Evolutionary conservation across 2,888 invertebrate species (phyloP).

Genomic region (Agriopis marginaria): DNA sequence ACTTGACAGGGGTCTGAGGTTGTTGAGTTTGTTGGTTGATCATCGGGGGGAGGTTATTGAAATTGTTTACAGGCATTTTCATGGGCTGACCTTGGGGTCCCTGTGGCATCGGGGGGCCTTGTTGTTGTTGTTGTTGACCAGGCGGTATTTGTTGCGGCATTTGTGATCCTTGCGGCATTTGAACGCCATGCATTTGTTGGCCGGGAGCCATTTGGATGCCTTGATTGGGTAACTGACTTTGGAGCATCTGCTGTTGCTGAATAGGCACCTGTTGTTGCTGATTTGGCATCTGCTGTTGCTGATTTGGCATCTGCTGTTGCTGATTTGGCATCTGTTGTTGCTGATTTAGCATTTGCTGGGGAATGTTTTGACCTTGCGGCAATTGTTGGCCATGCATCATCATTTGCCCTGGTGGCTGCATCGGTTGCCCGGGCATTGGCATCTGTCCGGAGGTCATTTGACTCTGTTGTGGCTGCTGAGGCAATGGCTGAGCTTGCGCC

Average conservation of each 20-base stretch:
- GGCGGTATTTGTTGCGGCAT: constrained; percentile 42
- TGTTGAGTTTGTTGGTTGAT: constrained; percentile 52
- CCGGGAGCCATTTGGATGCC: constrained; percentile 29
- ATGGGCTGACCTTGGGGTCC: constrained; percentile 51
- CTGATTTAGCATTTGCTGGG: constrained; percentile 52
- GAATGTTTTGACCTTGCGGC: constrained; percentile 56
- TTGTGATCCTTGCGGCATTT: constrained; percentile 41
- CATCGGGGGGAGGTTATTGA: constrained; percentile 34
- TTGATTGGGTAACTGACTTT: constrained; percentile 47
- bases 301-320: constrained; percentile 59
- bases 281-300: constrained; percentile 52
- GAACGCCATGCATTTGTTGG: constrained; percentile 47
- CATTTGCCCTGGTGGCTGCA: constrained; percentile 47
- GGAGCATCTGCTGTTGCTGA: constrained; percentile 52
- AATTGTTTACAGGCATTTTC: constrained; percentile 45
- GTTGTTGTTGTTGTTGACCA: constrained; percentile 44
- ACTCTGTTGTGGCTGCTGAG: constrained; percentile 50
- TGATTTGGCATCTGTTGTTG: constrained; percentile 50
- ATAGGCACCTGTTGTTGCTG: constrained; percentile 52
- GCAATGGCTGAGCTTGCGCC: constrained; percentile 56
- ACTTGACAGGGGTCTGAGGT: constrained; percentile 67
- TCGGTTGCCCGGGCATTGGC: constrained; percentile 60
- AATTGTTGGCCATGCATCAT: constrained; percentile 61
- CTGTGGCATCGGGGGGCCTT: constrained; percentile 52
- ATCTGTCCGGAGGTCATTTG: constrained; percentile 55